phyloP scores from a whole-genome alignment of 2,113 vertebrate genomes.

The Cervus canadensis region DNA sequence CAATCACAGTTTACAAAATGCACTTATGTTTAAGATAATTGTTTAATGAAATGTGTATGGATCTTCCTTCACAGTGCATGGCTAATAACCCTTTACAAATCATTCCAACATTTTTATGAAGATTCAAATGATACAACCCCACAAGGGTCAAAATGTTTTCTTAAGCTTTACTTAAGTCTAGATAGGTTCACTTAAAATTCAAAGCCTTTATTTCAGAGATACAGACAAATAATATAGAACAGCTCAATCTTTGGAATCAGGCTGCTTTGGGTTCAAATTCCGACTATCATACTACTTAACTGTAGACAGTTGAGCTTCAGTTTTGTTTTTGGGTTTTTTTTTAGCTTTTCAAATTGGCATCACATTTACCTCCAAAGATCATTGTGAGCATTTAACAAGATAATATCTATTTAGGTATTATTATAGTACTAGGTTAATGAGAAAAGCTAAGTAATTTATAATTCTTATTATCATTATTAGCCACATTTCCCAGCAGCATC shows the following conservation, averaged over 20 bases:
- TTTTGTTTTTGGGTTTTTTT: not conserved
- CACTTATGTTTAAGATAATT: not conserved
- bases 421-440: not conserved
- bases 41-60: constrained; percentile 41
- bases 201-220: not conserved
- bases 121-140: not conserved
- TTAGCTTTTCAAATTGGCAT: not conserved
- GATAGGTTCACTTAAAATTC: not conserved
- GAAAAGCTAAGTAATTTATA: not conserved
- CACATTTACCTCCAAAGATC: not conserved
- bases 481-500: not conserved
- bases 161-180: not conserved
- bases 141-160: not conserved
- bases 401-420: not conserved
- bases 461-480: not conserved
- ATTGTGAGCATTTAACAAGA: not conserved
- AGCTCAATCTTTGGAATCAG: not conserved
- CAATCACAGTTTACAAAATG: not conserved
- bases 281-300: not conserved
- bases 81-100: constrained; percentile 24
- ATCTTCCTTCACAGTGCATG: not conserved
- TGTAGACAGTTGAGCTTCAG: not conserved
- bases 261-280: not conserved
- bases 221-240: not conserved
- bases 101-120: not conserved